A percentile compares a stretch with the other conserved stretches of the same genome.
Evolutionary conservation across 2,113 vertebrate genomes (phyloP).

Genomic region (Falco punctatus): DNA sequence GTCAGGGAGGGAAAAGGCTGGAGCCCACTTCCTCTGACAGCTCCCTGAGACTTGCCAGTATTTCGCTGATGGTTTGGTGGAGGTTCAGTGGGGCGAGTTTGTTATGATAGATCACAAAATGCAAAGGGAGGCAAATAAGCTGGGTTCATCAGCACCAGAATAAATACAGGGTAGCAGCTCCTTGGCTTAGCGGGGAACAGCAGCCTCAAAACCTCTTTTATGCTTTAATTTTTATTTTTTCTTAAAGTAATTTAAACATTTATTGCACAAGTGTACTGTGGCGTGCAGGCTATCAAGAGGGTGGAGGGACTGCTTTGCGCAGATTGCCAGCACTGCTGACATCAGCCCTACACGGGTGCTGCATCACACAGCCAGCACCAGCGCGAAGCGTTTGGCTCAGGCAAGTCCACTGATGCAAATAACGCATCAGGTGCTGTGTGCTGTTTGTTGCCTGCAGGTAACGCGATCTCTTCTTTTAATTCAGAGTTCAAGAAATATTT

Average conservation of each 20-base stretch:
- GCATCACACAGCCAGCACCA: neutral
- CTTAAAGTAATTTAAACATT: neutral
- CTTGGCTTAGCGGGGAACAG: neutral
- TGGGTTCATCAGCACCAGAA: slow-evolving; percentile 5
- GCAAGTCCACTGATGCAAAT: neutral
- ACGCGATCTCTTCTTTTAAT: neutral
- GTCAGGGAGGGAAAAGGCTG: neutral
- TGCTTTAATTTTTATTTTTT: neutral
- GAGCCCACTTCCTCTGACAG: neutral
- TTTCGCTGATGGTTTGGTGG: slow-evolving; percentile 54
- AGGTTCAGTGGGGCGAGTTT: slow-evolving; percentile 60
- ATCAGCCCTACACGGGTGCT: neutral
- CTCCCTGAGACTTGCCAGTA: neutral
- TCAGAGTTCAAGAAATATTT: neutral
- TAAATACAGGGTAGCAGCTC: slow-evolving; percentile 33
- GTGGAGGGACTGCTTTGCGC: neutral
- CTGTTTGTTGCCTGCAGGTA: neutral
- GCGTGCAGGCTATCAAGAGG: neutral
- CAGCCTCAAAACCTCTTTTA: neutral
- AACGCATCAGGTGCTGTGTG: neutral
- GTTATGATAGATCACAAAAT: slow-evolving; percentile 58
- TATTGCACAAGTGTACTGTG: neutral
- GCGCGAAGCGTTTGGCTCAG: neutral
- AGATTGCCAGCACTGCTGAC: neutral
- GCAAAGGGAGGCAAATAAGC: slow-evolving; percentile 37